Percentiles rank a stretch among this genome's conserved stretches.
Conservation (phyloP, 2,113 vertebrate genomes). For the Cichladusa arquata region DNA sequence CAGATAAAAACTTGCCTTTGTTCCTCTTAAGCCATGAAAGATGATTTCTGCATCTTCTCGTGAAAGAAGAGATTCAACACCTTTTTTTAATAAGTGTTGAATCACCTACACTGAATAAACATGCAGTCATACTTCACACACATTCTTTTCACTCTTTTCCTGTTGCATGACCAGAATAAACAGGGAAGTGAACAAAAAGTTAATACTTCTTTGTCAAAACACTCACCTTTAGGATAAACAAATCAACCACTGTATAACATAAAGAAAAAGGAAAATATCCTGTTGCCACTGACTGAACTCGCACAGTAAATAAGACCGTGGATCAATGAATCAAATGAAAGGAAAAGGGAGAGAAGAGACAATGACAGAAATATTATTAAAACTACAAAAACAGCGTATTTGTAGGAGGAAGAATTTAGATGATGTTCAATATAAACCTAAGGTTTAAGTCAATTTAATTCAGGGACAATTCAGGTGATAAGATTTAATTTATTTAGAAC, state of each 20-base stretch:
- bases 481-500: neutral
- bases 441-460: neutral
- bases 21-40: neutral
- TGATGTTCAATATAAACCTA: neutral
- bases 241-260: neutral
- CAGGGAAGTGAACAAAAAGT: constrained; percentile 8
- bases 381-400: neutral
- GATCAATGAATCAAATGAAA: neutral
- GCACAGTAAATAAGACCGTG: neutral
- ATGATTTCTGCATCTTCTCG: neutral
- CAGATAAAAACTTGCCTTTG: neutral
- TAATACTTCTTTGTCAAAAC: neutral
- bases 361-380: neutral
- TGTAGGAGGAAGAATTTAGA: neutral
- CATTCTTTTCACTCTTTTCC: neutral
- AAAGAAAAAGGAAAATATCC: constrained; percentile 17
- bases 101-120: constrained; percentile 14
- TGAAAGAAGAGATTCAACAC: neutral
- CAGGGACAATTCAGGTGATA: neutral
- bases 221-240: neutral
- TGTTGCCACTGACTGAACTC: neutral
- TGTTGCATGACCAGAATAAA: neutral
- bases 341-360: neutral
- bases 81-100: neutral
- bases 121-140: neutral